A percentile compares a stretch with the other conserved stretches of the same genome.
Evolutionary conservation across 2,113 vertebrate species (phyloP).

Genomic region (Rhineura floridana): DNA sequence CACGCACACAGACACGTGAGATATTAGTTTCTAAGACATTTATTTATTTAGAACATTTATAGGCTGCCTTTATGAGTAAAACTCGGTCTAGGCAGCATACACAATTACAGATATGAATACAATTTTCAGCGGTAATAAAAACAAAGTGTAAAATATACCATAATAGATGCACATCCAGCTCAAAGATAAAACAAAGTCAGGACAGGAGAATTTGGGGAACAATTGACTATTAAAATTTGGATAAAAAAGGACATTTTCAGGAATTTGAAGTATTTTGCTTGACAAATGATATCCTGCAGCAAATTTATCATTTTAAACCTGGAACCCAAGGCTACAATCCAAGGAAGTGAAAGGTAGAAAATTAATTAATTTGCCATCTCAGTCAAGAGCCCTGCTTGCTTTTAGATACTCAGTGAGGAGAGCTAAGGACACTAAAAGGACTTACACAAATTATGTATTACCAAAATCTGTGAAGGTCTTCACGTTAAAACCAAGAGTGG

Average conservation of each 20-base stretch:
- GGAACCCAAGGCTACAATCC: constrained; percentile 45
- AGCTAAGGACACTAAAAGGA: constrained; percentile 50
- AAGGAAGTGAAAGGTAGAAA: constrained; percentile 23
- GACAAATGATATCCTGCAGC: constrained; percentile 24
- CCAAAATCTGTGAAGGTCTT: constrained; percentile 50
- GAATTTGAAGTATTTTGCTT: constrained; percentile 46
- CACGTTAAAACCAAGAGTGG: constrained; percentile 40
- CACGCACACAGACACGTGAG: no score
- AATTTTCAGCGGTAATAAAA: no score
- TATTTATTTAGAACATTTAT: no score
- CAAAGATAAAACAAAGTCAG: neutral
- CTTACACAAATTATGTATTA: constrained; percentile 46
- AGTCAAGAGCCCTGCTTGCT: constrained; percentile 41
- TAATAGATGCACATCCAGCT: constrained; percentile 2
- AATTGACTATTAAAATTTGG: constrained; percentile 35
- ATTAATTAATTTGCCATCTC: constrained; percentile 56
- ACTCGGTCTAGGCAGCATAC: no score
- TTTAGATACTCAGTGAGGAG: constrained; percentile 11
- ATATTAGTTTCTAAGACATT: neutral
- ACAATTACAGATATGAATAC: no score
- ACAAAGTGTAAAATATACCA: no score
- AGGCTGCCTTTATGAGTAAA: no score
- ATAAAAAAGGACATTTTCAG: constrained; percentile 16
- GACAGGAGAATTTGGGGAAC: constrained; percentile 46
- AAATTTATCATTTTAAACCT: constrained; percentile 43